These are phyloP conservation scores for Amphiduros pacificus DNA, from an alignment of 2,888 invertebrate species.

Conservation along the genomic window DNA sequence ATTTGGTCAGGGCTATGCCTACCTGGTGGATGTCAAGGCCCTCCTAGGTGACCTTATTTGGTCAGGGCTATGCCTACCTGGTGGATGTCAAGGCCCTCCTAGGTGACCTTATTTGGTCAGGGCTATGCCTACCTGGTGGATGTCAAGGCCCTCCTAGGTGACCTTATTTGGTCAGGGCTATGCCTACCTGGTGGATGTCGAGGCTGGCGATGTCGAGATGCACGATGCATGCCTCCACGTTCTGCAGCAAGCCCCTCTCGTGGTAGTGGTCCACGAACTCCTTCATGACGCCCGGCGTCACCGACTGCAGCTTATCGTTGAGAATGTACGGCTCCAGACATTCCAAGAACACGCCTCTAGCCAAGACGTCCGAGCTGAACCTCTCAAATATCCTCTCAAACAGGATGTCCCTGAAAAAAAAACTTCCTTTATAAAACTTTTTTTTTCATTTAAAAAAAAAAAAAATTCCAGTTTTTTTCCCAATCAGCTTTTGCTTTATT, in stretches of 20 bases:
- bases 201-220: conserved; percentile 74
- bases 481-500: no score
- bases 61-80: no score
- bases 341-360: conserved; percentile 71
- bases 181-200: conserved; percentile 71
- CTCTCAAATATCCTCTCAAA: conserved; percentile 68
- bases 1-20: no score
- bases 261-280: conserved; percentile 73
- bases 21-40: no score
- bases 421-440: background rate
- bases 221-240: conserved; percentile 73
- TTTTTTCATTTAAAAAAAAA: no score
- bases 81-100: no score
- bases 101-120: no score
- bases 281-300: conserved; percentile 74
- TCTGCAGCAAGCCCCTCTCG: conserved; percentile 67
- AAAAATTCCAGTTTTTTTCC: no score
- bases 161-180: no score
- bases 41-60: no score
- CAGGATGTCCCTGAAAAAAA: conserved; percentile 53
- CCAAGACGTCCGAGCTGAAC: conserved; percentile 66
- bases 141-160: no score
- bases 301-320: conserved; percentile 65
- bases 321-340: conserved; percentile 73
- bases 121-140: no score